Conservation (phyloP, 2,888 invertebrate genomes). For the Mycogona germanica region DNA sequence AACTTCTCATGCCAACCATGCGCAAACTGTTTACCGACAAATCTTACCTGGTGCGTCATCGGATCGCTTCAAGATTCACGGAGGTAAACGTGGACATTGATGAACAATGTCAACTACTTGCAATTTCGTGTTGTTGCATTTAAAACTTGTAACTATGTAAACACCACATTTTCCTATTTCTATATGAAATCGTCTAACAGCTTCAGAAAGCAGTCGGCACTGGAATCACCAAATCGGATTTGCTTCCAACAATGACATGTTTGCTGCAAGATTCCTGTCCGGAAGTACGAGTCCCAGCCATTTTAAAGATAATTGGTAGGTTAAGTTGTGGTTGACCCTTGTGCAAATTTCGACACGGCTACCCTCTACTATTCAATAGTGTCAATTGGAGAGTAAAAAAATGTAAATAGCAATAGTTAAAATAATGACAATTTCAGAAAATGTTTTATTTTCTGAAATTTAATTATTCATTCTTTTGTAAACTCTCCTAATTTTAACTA, state of each 20-base stretch:
- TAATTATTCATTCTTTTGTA: too few relatives aligned
- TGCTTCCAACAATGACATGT: neutral
- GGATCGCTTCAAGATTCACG: constrained; percentile 1
- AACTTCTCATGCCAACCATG: constrained; percentile 8
- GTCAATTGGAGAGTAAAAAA: too few relatives aligned
- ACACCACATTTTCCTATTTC: too few relatives aligned
- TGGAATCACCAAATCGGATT: constrained; percentile 1
- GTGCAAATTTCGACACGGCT: too few relatives aligned
- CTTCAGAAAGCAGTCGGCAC: constrained; percentile 9
- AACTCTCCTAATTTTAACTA: too few relatives aligned
- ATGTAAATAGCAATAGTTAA: too few relatives aligned
- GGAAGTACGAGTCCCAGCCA: neutral
- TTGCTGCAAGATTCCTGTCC: constrained; percentile 1
- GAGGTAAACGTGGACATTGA: neutral
- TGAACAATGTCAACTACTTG: neutral
- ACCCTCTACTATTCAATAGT: too few relatives aligned
- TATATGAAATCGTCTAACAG: neutral
- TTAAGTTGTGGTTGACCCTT: neutral
- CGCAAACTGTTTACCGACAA: constrained; percentile 2
- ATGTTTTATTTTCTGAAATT: too few relatives aligned
- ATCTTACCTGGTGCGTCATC: neutral
- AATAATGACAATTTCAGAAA: too few relatives aligned
- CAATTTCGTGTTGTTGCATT: neutral
- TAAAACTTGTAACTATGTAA: too few relatives aligned
- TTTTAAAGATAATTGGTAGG: constrained; percentile 1